phyloP scores from a whole-genome alignment of 2,888 invertebrate species.

The Lycaena phlaeas region DNA sequence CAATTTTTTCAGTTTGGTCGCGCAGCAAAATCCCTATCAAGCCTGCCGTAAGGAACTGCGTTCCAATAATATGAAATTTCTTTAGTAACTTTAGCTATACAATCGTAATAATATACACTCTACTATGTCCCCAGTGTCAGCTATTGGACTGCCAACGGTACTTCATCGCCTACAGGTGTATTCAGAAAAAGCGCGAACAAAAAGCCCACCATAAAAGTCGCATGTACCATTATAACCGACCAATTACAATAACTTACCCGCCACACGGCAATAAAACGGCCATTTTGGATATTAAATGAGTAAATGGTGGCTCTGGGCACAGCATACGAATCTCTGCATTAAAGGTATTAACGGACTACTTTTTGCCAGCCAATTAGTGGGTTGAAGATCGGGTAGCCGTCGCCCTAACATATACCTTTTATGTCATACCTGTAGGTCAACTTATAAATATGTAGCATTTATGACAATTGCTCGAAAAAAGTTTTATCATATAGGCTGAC shows the following conservation, averaged over 20 bases:
- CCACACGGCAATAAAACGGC: constrained; percentile 46
- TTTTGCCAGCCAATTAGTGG: constrained; percentile 43
- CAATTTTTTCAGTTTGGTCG: too few relatives aligned
- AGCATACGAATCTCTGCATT: constrained; percentile 66
- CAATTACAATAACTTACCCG: constrained; percentile 63
- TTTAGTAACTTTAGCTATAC: too few relatives aligned
- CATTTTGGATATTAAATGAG: constrained; percentile 62
- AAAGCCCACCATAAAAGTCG: not conserved
- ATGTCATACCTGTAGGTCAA: constrained; percentile 4
- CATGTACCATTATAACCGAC: not conserved
- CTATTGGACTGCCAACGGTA: too few relatives aligned
- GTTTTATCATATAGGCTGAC: too few relatives aligned
- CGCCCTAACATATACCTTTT: not conserved
- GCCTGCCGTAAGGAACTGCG: too few relatives aligned
- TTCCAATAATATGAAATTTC: too few relatives aligned
- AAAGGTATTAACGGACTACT: constrained; percentile 48
- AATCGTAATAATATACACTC: too few relatives aligned
- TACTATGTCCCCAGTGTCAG: too few relatives aligned
- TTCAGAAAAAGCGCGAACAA: not conserved
- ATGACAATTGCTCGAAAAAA: constrained; percentile 6
- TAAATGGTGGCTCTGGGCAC: constrained; percentile 41
- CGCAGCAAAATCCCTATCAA: too few relatives aligned
- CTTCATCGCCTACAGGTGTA: constrained; percentile 5
- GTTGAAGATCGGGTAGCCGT: not conserved
- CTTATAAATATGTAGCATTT: constrained; percentile 2